These are phyloP conservation scores for Dermolepida albohirtum DNA, from an alignment of 2,888 invertebrate species.

Conservation along the genomic window DNA sequence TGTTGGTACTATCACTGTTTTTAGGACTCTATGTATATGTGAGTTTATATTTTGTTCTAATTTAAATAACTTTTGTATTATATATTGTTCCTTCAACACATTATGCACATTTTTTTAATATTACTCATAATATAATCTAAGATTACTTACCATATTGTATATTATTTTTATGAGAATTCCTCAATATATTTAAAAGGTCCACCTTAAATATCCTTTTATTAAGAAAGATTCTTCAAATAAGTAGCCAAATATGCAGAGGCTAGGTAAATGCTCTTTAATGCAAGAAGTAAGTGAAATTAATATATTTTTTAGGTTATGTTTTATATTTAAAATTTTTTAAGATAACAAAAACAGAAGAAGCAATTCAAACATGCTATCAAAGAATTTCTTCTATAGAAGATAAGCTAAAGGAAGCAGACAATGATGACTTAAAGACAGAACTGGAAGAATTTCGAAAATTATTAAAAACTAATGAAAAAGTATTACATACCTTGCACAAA, in stretches of 20 bases:
- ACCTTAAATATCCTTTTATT: too few relatives aligned
- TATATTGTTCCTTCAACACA: too few relatives aligned
- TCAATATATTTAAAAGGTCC: too few relatives aligned
- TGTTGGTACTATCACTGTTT: too few relatives aligned
- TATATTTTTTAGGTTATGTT: conserved; percentile 39
- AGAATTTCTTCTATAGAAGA: conserved; percentile 56
- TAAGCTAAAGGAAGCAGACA: conserved; percentile 53
- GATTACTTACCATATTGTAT: too few relatives aligned
- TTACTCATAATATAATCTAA: too few relatives aligned
- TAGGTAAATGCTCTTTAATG: conserved; percentile 50
- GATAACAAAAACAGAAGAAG: conserved; percentile 59
- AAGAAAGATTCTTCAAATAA: too few relatives aligned
- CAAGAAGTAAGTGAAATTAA: conserved; percentile 46
- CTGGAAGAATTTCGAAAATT: conserved; percentile 59
- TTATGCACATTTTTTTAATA: too few relatives aligned
- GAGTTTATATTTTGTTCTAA: too few relatives aligned
- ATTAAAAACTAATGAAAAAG: conserved; percentile 57
- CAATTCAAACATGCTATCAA: conserved; percentile 56
- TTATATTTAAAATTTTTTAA: conserved; percentile 47
- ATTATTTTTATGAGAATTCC: too few relatives aligned
- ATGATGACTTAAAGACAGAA: conserved; percentile 56
- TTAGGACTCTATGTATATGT: too few relatives aligned
- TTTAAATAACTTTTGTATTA: too few relatives aligned
- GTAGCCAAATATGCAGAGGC: conserved; percentile 14
- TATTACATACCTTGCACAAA: conserved; percentile 57